Percentiles rank a stretch among this genome's conserved stretches.
phyloP scores from a whole-genome alignment of 1,140 invertebrate genomes.

The Pseudomyrmex pallidus region DNA sequence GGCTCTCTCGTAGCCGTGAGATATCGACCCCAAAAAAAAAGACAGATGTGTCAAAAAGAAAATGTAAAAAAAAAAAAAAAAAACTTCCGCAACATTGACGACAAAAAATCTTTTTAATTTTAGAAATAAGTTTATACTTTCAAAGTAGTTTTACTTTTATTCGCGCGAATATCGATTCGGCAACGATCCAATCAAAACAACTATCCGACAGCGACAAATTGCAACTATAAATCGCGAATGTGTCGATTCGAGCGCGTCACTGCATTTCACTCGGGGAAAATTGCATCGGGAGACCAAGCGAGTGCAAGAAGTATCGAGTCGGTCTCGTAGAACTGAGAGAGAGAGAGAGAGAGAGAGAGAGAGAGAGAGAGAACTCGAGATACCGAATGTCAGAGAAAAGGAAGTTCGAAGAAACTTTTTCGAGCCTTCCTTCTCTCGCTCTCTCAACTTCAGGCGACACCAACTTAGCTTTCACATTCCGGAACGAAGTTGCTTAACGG shows the following conservation, averaged over 20 bases:
- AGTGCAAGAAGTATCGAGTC: constrained; percentile 9
- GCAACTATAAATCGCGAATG: constrained; percentile 26
- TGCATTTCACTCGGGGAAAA: constrained; percentile 17
- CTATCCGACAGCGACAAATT: constrained; percentile 3
- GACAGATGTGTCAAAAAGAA: neutral
- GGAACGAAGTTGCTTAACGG: constrained; percentile 41
- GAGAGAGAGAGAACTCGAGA: constrained; percentile 25
- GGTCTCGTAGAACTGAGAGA: neutral
- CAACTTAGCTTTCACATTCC: constrained; percentile 64
- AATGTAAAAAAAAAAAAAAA: neutral
- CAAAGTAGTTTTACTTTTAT: neutral
- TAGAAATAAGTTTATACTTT: neutral
- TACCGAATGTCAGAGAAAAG: constrained; percentile 9
- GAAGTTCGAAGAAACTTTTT: constrained; percentile 48
- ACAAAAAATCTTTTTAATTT: neutral
- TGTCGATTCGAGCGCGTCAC: constrained; percentile 34
- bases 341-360: neutral
- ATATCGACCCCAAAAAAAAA: constrained; percentile 13
- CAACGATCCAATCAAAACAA: constrained; percentile 23
- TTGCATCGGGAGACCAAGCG: constrained; percentile 18
- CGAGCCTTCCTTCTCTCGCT: neutral
- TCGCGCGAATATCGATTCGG: constrained; percentile 22
- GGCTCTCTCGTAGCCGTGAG: constrained; percentile 19
- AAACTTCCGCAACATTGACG: neutral
- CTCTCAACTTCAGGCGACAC: constrained; percentile 11